phyloP scores from a whole-genome alignment of 2,888 invertebrate species.

The Chironomus riparius region DNA sequence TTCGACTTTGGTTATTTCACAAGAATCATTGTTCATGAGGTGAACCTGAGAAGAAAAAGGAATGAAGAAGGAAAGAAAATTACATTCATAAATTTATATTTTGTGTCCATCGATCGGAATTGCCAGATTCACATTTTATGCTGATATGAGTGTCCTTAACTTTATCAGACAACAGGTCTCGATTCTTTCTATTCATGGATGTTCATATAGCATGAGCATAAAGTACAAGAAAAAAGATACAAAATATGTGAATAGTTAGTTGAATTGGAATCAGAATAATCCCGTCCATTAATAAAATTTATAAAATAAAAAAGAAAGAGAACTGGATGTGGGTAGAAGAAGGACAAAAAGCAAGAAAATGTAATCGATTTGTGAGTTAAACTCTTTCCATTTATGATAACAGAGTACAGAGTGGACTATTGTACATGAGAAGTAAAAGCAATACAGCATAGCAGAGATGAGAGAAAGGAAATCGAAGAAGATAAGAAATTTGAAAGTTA shows the following conservation, averaged over 20 bases:
- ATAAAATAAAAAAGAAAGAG: neutral
- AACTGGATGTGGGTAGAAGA: neutral
- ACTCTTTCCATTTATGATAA: neutral
- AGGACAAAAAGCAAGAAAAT: neutral
- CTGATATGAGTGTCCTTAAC: too few species aligned
- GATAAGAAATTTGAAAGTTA: slow-evolving; percentile 7
- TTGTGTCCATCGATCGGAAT: slow-evolving; percentile 17
- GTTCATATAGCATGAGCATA: neutral
- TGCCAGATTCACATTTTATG: neutral
- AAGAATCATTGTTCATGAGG: neutral
- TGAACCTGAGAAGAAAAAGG: neutral
- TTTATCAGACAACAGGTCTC: too few species aligned
- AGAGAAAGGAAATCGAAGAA: neutral
- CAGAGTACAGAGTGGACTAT: neutral
- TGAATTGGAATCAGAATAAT: neutral
- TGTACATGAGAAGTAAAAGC: neutral
- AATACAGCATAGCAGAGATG: neutral
- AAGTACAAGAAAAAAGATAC: neutral
- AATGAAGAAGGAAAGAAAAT: neutral
- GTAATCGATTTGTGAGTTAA: slow-evolving; percentile 11
- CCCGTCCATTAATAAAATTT: neutral
- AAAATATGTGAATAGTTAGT: neutral
- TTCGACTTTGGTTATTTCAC: neutral
- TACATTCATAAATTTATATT: slow-evolving; percentile 21
- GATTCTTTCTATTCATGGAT: neutral